Evolutionary conservation across 1,140 invertebrate genomes (phyloP).

Genomic region (Drosophila rhopaloa): DNA sequence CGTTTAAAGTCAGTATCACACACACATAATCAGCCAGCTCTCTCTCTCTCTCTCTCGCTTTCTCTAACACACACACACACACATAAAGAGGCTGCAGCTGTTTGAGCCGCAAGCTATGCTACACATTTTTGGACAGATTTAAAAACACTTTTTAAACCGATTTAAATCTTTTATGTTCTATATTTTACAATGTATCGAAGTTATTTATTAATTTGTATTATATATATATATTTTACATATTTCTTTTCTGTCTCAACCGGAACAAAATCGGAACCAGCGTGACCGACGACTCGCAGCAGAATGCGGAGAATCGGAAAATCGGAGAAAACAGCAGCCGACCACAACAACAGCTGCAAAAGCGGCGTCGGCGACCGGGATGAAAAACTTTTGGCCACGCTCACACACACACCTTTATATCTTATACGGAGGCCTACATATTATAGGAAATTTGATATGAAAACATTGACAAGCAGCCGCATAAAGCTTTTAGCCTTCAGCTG

Average conservation of each 20-base stretch:
- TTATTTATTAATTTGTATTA: constrained; percentile 2
- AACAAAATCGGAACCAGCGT: constrained; percentile 44
- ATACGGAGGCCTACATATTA: constrained; percentile 17
- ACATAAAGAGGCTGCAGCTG: constrained; percentile 50
- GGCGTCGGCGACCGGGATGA: constrained; percentile 60
- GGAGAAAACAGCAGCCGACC: constrained; percentile 34
- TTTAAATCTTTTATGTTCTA: background rate
- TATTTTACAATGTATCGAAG: background rate
- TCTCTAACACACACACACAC: constrained; percentile 11
- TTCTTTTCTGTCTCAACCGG: constrained; percentile 23
- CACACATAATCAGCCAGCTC: constrained; percentile 6
- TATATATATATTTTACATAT: constrained; percentile 8
- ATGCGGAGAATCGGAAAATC: constrained; percentile 45
- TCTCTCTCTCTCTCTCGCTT: constrained; percentile 6
- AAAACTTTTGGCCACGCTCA: constrained; percentile 25
- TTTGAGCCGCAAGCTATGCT: constrained; percentile 54
- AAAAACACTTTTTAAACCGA: background rate
- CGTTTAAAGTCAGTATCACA: constrained; percentile 44
- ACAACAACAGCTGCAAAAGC: constrained; percentile 68
- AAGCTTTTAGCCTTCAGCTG: constrained; percentile 71
- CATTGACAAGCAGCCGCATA: constrained; percentile 38
- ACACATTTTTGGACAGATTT: constrained; percentile 15
- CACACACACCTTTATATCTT: background rate
- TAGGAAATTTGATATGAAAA: constrained; percentile 62
- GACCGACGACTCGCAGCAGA: constrained; percentile 69